A percentile compares a stretch with the other conserved stretches of the same genome.
phyloP scores from a whole-genome alignment of 2,797 vertebrate genomes.

The Sebastes paucispinis region DNA sequence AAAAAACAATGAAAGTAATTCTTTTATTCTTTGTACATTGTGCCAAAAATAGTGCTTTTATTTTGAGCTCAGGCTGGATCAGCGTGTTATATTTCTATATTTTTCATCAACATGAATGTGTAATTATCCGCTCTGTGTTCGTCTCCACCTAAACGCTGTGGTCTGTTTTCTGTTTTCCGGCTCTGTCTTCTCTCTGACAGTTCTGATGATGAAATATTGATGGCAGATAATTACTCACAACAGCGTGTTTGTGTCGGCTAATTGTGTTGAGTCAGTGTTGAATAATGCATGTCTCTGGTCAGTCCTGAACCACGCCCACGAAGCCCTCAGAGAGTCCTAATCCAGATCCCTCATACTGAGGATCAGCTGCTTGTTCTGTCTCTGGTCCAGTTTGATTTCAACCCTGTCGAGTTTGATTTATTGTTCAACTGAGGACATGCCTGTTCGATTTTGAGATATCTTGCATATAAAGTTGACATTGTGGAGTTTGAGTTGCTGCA shows the following conservation, averaged over 20 bases:
- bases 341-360: not conserved
- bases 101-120: not conserved
- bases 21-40: no score
- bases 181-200: not conserved
- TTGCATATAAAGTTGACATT: no score
- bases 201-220: conserved; percentile 24
- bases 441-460: no score
- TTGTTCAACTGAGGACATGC: not conserved
- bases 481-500: no score
- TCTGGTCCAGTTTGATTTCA: not conserved
- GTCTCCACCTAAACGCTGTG: not conserved
- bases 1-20: no score
- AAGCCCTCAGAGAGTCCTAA: not conserved
- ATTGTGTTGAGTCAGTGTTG: not conserved
- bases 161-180: not conserved
- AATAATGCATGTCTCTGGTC: not conserved
- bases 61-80: no score
- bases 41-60: no score
- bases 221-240: not conserved
- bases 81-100: no score
- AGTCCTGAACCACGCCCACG: not conserved
- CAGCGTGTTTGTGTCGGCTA: not conserved
- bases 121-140: not conserved
- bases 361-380: not conserved
- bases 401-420: not conserved